A percentile compares a stretch with the other conserved stretches of the same genome.
Conservation (phyloP, 2,888 invertebrate genomes). For the Ophioninae sp. region DNA sequence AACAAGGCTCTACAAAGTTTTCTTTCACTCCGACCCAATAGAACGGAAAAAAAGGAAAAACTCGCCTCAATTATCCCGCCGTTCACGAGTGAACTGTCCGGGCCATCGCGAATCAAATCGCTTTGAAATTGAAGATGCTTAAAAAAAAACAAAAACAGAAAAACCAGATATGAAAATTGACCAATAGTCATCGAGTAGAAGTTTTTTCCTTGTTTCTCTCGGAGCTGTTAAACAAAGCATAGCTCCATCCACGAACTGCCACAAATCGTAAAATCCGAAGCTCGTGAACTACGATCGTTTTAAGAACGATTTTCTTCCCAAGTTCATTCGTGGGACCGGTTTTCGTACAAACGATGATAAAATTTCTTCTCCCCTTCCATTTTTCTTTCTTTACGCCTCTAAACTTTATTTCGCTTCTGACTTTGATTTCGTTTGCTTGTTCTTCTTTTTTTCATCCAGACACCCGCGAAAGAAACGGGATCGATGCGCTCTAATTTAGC, state of each 20-base stretch:
- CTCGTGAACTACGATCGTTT: neutral
- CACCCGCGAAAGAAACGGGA: slow-evolving; percentile 22
- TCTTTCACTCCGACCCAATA: neutral
- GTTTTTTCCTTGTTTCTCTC: neutral
- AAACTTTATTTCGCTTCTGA: slow-evolving; percentile 7
- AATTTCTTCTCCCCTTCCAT: neutral
- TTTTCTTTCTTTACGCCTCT: neutral
- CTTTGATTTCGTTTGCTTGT: slow-evolving; percentile 1
- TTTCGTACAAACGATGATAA: neutral
- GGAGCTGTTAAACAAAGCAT: neutral
- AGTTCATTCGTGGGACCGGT: neutral
- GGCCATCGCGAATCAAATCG: slow-evolving; percentile 6
- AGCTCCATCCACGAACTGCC: neutral
- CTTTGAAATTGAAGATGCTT: slow-evolving; percentile 7
- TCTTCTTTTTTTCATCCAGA: slow-evolving; percentile 10
- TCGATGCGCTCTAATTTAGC: slow-evolving; percentile 24
- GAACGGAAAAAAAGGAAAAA: neutral
- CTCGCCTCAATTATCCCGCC: slow-evolving; percentile 6
- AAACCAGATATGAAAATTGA: neutral
- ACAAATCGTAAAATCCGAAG: neutral
- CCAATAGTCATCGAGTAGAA: neutral
- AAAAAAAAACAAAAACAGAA: slow-evolving; percentile 2
- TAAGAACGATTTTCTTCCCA: neutral
- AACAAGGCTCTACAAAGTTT: slow-evolving; percentile 4
- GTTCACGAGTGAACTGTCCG: slow-evolving; percentile 5